phyloP scores from a whole-genome alignment of 2,113 vertebrate genomes.

The Hemibagrus wyckioides region DNA sequence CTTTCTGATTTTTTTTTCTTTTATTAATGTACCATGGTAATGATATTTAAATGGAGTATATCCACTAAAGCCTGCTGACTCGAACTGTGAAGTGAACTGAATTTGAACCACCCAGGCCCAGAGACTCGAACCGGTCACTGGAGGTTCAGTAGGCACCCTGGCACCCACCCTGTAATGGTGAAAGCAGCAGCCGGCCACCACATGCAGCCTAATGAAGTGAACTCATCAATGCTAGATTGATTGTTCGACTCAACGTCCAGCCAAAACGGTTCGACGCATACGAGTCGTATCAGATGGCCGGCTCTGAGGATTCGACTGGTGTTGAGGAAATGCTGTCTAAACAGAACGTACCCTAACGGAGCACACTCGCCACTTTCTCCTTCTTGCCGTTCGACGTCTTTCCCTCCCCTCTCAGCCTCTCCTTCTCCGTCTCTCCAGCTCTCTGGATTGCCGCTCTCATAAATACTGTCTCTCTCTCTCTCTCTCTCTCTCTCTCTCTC shows the following conservation, averaged over 20 bases:
- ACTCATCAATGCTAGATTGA: conserved; percentile 14
- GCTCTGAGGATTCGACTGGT: conserved; percentile 14
- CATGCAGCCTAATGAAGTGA: conserved; percentile 30
- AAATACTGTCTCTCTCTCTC: conserved; percentile 48
- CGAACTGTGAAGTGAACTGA: neutral
- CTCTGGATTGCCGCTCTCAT: neutral
- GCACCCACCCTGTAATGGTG: neutral
- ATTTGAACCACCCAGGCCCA: neutral
- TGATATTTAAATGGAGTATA: neutral
- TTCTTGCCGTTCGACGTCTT: conserved; percentile 59
- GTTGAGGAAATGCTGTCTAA: conserved; percentile 23
- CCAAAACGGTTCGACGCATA: neutral
- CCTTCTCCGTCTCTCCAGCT: neutral
- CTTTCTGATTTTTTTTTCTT: neutral
- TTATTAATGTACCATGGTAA: neutral
- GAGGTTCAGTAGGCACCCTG: conserved; percentile 16
- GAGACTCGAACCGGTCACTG: neutral
- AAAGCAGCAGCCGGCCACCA: conserved; percentile 26
- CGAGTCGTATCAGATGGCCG: neutral
- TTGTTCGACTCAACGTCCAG: neutral
- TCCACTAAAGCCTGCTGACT: neutral
- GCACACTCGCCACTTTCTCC: conserved; percentile 51
- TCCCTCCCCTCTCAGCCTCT: conserved; percentile 16
- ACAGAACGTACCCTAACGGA: conserved; percentile 34
- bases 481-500: conserved; percentile 49